A percentile compares a stretch with the other conserved stretches of the same genome.
Evolutionary conservation across 2,797 vertebrate genomes (phyloP).

Genomic region (Poeciliopsis paucimaculata): DNA sequence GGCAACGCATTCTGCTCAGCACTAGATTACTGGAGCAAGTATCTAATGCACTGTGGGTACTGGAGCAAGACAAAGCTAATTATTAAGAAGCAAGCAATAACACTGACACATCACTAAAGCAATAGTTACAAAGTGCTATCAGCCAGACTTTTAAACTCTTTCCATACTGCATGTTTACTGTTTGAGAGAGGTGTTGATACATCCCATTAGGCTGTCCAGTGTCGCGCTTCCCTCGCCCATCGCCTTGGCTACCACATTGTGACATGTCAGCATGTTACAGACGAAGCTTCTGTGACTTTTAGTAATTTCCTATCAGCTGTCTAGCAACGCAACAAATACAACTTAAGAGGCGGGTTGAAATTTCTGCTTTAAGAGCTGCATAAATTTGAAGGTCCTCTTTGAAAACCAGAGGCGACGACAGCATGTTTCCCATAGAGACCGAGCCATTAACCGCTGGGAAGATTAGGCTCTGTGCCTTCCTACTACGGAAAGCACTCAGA

Average conservation of each 20-base stretch:
- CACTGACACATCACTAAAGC: slow-evolving; percentile 68
- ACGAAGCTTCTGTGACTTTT: slow-evolving; percentile 35
- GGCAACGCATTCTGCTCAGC: slow-evolving; percentile 45
- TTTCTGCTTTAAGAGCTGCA: slow-evolving; percentile 5
- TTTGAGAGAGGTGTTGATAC: slow-evolving; percentile 56
- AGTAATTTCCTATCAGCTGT: slow-evolving; percentile 37
- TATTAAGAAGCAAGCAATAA: slow-evolving; percentile 64
- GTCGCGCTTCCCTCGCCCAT: slow-evolving; percentile 7
- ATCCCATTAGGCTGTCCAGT: slow-evolving; percentile 66
- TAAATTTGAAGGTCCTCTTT: slow-evolving; percentile 2
- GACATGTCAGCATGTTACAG: slow-evolving; percentile 68
- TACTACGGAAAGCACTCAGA: slow-evolving; percentile 7
- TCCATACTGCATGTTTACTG: slow-evolving; percentile 45
- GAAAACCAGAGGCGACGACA: background rate
- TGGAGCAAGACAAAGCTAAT: slow-evolving; percentile 68
- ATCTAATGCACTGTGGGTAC: slow-evolving; percentile 49
- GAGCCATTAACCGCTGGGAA: background rate
- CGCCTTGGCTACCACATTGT: slow-evolving; percentile 34
- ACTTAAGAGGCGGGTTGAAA: background rate
- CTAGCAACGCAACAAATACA: slow-evolving; percentile 4
- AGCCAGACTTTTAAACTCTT: slow-evolving; percentile 49
- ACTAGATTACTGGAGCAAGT: slow-evolving; percentile 46
- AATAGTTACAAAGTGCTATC: slow-evolving; percentile 50
- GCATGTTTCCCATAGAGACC: background rate
- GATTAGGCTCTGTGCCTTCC: background rate